Evolutionary conservation across 2,888 invertebrate genomes (phyloP).

Genomic region (Drepanosiphum platanoidis): DNA sequence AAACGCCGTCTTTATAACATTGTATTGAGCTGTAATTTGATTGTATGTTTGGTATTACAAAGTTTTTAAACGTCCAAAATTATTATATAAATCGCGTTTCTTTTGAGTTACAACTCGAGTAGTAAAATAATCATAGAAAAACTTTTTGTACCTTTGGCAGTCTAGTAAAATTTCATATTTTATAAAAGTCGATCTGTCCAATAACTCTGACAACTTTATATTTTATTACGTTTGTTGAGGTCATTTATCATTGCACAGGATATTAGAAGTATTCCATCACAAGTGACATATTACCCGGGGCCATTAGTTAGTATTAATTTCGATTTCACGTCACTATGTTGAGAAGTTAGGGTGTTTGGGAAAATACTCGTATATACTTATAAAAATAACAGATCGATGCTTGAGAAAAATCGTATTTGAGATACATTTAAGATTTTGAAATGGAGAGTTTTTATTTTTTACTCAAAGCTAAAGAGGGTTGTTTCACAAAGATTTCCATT

Average conservation of each 20-base stretch:
- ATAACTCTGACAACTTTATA: conserved; percentile 59
- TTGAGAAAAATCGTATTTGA: conserved; percentile 4
- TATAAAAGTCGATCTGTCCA: conserved; percentile 58
- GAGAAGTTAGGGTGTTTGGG: background rate
- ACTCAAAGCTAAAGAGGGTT: conserved; percentile 46
- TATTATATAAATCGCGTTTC: background rate
- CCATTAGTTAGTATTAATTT: conserved; percentile 59
- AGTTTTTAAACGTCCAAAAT: background rate
- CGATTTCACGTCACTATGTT: conserved; percentile 30
- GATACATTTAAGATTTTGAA: conserved; percentile 42
- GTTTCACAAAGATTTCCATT: conserved; percentile 47
- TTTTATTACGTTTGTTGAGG: conserved; percentile 55
- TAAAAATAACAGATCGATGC: conserved; percentile 38
- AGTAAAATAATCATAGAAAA: conserved; percentile 19
- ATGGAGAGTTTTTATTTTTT: conserved; percentile 49
- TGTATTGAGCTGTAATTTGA: background rate
- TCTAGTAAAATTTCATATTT: conserved; percentile 31
- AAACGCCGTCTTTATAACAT: conserved; percentile 18
- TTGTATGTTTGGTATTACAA: background rate
- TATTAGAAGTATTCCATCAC: conserved; percentile 59
- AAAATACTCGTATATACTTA: conserved; percentile 35
- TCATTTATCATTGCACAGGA: conserved; percentile 47
- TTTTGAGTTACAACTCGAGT: conserved; percentile 1
- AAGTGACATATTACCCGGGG: conserved; percentile 47
- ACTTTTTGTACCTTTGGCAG: background rate